Conservation (phyloP, 2,888 invertebrate species). For the Prenolepis imparis region DNA sequence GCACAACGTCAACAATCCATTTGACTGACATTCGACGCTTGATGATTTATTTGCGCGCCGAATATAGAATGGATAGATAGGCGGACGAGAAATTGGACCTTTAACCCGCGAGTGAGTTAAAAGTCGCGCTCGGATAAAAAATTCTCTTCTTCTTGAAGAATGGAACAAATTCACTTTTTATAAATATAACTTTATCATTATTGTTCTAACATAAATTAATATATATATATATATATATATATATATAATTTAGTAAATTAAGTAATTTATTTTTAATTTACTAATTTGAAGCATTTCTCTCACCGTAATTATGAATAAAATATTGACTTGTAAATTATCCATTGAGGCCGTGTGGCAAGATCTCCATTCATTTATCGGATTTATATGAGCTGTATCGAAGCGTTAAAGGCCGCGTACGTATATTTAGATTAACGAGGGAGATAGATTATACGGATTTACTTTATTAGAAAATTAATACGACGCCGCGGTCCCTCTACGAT, state of each 20-base stretch:
- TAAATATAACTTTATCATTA: not conserved
- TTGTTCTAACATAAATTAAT: not conserved
- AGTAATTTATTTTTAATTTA: not conserved
- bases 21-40: constrained; percentile 30
- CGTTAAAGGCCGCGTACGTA: constrained; percentile 16
- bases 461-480: constrained; percentile 50
- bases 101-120: not conserved
- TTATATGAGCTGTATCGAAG: constrained; percentile 20
- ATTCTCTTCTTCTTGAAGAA: not conserved
- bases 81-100: constrained; percentile 15
- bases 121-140: constrained; percentile 1
- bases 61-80: constrained; percentile 7
- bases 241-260: not conserved
- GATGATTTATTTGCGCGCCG: constrained; percentile 24
- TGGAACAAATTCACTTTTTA: not conserved
- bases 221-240: not conserved
- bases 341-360: not conserved
- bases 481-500: constrained; percentile 18
- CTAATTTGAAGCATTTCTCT: not conserved
- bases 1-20: constrained; percentile 30
- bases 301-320: not conserved
- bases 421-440: constrained; percentile 44
- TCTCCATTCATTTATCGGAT: constrained; percentile 11
- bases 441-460: constrained; percentile 29
- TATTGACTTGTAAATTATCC: constrained; percentile 29